Evolutionary conservation across 2,888 invertebrate genomes (phyloP), one percentile per base, ranked within the genome.

Genomic region (Trichogramma evanescens): DNA sequence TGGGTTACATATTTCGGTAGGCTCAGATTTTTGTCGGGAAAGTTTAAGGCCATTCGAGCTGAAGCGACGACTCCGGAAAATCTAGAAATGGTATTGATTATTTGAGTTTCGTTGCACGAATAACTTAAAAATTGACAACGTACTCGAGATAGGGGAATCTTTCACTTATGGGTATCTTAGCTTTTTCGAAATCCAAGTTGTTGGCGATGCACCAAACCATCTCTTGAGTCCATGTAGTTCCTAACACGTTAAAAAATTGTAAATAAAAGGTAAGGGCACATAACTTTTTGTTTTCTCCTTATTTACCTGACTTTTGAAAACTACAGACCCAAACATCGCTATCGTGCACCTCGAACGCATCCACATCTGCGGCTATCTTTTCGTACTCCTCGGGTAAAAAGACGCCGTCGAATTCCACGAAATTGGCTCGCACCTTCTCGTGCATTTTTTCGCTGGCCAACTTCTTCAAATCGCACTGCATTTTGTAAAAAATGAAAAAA

Each of bases 231-330:
- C 62, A 62, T 3, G 59, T 62, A 3, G 62, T 62, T 6, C 62
- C 62, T 62, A 6, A 40, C 8, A 2, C 8, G 2, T 39, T 8
- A 53, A 53, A 4, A 58, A 56, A 50, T 45, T 39, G 8, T 50
- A 7, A 50, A 50, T 8, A 5, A 7, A 0, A 3, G 2, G 2
- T 5, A 46, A 46, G 4, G 4, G 2, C 46, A 50, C 2, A 3
- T 9, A 9, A 45, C 45, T 3, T 3, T 45, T 45, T 2, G n/a
- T 45, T 45, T 10, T 45, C 2, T 45, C 2, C 43, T 45, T 45
- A 59, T 65, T 73, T 72, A 83, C 83, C 84, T 56, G 81, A 79
- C 75, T 83, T 83, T 1, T 82, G 83, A 71, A 81, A 83, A 67
- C 80, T 81, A 65, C 80, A 79, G 3, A 84, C 76, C 82, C 82